Conservation (phyloP, 2,888 invertebrate species). For the Chrysotoxum bicinctum region DNA sequence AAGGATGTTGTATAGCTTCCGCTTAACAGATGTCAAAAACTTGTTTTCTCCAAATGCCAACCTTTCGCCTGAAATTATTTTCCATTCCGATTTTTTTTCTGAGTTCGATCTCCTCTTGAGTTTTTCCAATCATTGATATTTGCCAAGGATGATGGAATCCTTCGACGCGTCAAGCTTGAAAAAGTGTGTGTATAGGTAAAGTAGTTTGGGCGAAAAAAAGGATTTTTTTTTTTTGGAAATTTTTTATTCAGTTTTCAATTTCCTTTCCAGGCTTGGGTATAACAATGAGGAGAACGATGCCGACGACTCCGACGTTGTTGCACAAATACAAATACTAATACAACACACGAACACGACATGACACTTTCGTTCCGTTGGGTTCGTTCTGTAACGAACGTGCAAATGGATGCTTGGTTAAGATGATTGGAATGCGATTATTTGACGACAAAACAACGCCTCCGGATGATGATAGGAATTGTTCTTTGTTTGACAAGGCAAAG, state of each 20-base stretch:
- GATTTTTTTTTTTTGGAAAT: not conserved
- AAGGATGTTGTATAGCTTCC: conserved; percentile 50
- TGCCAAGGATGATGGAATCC: conserved; percentile 31
- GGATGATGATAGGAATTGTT: conserved; percentile 39
- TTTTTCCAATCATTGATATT: conserved; percentile 58
- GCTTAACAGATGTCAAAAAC: conserved; percentile 54
- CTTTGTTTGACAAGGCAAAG: conserved; percentile 25
- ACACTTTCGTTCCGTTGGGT: not conserved
- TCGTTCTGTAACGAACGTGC: conserved; percentile 40
- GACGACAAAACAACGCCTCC: conserved; percentile 54
- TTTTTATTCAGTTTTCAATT: conserved; percentile 53
- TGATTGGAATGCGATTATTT: conserved; percentile 59
- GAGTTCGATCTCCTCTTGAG: conserved; percentile 20
- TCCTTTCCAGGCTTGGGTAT: conserved; percentile 22
- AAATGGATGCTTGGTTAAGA: conserved; percentile 48
- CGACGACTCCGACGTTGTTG: conserved; percentile 6
- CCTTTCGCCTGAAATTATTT: conserved; percentile 43
- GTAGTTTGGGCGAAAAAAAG: conserved; percentile 6
- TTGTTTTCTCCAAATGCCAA: conserved; percentile 45
- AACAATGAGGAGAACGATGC: conserved; percentile 7
- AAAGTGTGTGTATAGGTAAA: conserved; percentile 1
- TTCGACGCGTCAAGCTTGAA: not conserved
- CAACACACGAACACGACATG: not conserved
- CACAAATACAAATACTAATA: conserved; percentile 13
- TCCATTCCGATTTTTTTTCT: not conserved